Conservation (phyloP, 2,113 vertebrate species). For the Tyrannus savana region DNA sequence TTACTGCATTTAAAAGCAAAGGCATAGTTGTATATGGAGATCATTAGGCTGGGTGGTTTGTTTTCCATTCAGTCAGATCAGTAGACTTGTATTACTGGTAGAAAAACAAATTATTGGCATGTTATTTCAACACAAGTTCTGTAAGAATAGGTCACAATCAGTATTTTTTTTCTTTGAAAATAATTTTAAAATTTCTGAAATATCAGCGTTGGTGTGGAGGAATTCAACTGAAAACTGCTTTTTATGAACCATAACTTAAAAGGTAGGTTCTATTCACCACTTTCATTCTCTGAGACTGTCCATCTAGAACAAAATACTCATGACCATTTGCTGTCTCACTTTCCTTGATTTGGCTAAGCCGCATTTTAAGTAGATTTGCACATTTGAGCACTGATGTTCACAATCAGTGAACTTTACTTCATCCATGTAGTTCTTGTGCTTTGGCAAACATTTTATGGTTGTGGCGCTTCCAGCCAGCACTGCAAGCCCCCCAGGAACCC, state of each 20-base stretch:
- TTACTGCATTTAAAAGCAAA: not conserved
- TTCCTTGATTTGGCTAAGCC: not conserved
- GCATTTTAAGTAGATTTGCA: not conserved
- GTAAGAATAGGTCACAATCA: not conserved
- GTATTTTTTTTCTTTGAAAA: not conserved
- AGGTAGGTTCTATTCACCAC: not conserved
- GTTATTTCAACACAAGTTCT: rapidly evolving
- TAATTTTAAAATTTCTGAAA: not conserved
- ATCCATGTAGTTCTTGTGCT: not conserved
- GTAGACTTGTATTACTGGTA: not conserved
- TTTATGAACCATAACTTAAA: not conserved
- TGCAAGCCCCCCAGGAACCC: not conserved
- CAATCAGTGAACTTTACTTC: not conserved
- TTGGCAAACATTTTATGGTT: not conserved
- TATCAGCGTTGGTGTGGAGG: not conserved
- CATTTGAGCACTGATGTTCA: not conserved
- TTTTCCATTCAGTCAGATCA: not conserved
- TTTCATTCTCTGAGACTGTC: not conserved
- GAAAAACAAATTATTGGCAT: not conserved
- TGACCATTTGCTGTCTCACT: not conserved
- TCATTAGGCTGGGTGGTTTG: not conserved
- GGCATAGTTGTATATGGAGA: not conserved
- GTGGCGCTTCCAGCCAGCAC: not conserved
- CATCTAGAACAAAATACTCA: not conserved
- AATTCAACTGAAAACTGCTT: not conserved